phyloP scores from a whole-genome alignment of 2,888 invertebrate species.

The Nysson spinosus region DNA sequence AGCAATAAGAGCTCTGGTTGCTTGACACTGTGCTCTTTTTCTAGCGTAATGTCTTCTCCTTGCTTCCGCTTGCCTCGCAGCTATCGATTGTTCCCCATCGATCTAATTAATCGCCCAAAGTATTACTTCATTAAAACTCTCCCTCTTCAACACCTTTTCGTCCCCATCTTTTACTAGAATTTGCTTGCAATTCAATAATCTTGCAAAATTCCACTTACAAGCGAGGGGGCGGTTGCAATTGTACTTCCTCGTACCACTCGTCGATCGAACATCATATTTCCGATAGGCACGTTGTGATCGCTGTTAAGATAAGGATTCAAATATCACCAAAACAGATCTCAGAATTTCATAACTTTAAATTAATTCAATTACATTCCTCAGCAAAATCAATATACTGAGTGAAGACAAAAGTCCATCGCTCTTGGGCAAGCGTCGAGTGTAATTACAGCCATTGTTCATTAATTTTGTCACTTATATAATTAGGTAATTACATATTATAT shows the following conservation, averaged over 20 bases:
- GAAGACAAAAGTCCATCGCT: slow-evolving; percentile 1
- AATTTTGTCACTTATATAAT: not conserved
- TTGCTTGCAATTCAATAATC: not conserved
- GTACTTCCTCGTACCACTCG: slow-evolving; percentile 92
- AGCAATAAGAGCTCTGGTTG: slow-evolving; percentile 77
- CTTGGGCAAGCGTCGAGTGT: slow-evolving; percentile 20
- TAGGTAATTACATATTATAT: not conserved
- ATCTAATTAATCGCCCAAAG: slow-evolving; percentile 53
- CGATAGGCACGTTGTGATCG: slow-evolving; percentile 80
- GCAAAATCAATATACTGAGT: not conserved
- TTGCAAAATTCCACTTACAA: slow-evolving; percentile 64
- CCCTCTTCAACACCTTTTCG: too few species aligned
- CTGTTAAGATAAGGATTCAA: slow-evolving; percentile 72
- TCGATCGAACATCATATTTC: slow-evolving; percentile 94
- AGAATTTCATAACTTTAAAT: too few species aligned
- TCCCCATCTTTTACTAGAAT: not conserved
- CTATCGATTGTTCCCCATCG: slow-evolving; percentile 79
- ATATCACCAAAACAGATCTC: too few species aligned
- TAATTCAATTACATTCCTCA: too few species aligned
- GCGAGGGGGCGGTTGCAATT: slow-evolving; percentile 79
- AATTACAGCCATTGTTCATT: not conserved
- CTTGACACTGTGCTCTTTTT: slow-evolving; percentile 83
- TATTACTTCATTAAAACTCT: not conserved
- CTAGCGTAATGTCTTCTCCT: slow-evolving; percentile 87
- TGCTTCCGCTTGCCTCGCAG: slow-evolving; percentile 81